A percentile compares a stretch with the other conserved stretches of the same genome.
phyloP scores from a whole-genome alignment of 2,797 vertebrate genomes.

The Tiaroga cobitis region DNA sequence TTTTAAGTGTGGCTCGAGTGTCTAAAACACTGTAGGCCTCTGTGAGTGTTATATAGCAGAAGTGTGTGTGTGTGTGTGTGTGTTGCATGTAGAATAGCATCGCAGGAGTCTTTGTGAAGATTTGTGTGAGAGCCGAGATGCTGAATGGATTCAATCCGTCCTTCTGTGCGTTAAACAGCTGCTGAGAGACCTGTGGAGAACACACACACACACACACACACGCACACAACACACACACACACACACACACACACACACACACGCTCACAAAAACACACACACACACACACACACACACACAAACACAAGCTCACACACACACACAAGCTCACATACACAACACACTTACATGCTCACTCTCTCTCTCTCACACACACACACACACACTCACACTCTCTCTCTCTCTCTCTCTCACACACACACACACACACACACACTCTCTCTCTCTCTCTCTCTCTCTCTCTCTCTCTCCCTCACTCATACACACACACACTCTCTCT shows the following conservation, averaged over 20 bases:
- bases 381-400: not conserved
- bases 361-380: not conserved
- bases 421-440: not conserved
- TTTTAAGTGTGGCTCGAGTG: not conserved
- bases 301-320: not conserved
- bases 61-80: no score
- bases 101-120: slow-evolving; percentile 25
- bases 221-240: not conserved
- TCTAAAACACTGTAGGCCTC: not conserved
- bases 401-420: not conserved
- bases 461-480: not conserved
- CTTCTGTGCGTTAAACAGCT: slow-evolving; percentile 36
- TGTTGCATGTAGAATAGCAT: slow-evolving; percentile 14
- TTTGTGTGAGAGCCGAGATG: slow-evolving; percentile 3
- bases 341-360: no score
- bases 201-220: not conserved
- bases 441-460: no score
- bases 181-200: slow-evolving; percentile 9
- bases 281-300: not conserved
- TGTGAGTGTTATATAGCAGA: not conserved
- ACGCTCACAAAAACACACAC: not conserved
- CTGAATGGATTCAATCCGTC: slow-evolving; percentile 20
- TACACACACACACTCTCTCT: not conserved
- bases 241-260: not conserved
- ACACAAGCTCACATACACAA: not conserved